Evolutionary conservation across 2,888 invertebrate genomes (phyloP).

Genomic region (Eurytoma adleriae): DNA sequence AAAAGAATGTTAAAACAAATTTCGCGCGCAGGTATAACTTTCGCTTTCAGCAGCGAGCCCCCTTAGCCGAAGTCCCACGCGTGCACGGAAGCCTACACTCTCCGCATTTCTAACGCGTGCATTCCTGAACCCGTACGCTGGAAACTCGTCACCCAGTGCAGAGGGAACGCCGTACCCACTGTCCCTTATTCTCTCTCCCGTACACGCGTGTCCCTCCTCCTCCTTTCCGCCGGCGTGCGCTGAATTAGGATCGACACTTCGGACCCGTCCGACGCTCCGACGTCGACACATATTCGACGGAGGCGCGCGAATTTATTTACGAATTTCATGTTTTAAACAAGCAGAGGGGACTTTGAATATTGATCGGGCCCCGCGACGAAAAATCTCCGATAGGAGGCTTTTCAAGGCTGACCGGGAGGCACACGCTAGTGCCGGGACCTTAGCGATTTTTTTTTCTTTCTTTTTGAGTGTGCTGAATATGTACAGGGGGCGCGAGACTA

Average conservation of each 20-base stretch:
- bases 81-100: not conserved
- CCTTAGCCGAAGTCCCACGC: not conserved
- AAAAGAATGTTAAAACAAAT: no score
- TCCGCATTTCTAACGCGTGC: not conserved
- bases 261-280: not conserved
- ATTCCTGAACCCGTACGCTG: not conserved
- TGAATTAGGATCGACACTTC: slow-evolving; percentile 47
- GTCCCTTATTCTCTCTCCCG: not conserved
- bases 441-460: slow-evolving; percentile 26
- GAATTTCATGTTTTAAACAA: slow-evolving; percentile 56
- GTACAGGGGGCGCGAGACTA: not conserved
- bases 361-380: slow-evolving; percentile 27
- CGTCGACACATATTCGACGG: slow-evolving; percentile 31
- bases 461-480: not conserved
- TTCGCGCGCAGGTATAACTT: no score
- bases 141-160: slow-evolving; percentile 5
- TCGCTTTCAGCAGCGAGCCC: no score
- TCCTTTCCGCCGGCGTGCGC: slow-evolving; percentile 36
- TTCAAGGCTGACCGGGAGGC: slow-evolving; percentile 30
- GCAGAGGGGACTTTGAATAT: slow-evolving; percentile 48
- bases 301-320: slow-evolving; percentile 48
- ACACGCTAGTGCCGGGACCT: not conserved
- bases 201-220: not conserved
- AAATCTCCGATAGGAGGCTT: slow-evolving; percentile 39
- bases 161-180: not conserved